These are phyloP conservation scores for Taeniopygia guttata DNA, from an alignment of 2,797 vertebrate genomes.

Conservation along the genomic window DNA sequence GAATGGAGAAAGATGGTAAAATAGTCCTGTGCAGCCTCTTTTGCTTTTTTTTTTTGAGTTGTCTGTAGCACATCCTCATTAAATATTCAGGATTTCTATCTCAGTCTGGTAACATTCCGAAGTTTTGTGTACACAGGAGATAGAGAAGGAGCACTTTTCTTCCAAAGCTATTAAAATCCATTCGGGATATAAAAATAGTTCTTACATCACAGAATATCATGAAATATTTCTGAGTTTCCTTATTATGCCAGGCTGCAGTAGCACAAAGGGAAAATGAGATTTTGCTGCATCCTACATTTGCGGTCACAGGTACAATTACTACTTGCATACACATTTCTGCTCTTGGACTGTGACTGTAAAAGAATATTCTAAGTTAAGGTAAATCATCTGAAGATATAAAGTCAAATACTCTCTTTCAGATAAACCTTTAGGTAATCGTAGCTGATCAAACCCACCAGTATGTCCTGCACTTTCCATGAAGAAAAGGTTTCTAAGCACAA, in stretches of 20 bases:
- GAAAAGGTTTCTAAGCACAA: neutral
- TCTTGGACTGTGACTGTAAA: neutral
- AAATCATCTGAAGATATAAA: neutral
- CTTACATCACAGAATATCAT: neutral
- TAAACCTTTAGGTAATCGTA: neutral
- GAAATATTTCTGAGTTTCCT: constrained; percentile 12
- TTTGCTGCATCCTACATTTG: neutral
- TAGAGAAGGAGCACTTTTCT: neutral
- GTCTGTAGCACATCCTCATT: neutral
- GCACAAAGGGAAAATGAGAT: neutral
- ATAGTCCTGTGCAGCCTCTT: neutral
- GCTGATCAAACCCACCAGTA: neutral
- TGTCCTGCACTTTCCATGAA: neutral
- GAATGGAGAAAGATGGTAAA: neutral
- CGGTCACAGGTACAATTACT: neutral
- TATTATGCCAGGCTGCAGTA: neutral
- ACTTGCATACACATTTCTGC: neutral
- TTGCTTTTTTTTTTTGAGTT: neutral
- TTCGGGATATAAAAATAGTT: neutral
- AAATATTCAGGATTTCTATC: neutral
- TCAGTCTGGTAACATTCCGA: neutral
- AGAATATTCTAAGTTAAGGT: neutral
- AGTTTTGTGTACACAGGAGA: neutral
- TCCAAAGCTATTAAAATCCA: neutral
- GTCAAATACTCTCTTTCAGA: neutral